These are phyloP conservation scores for Agrotis ipsilon DNA, from an alignment of 2,888 invertebrate species.

Conservation along the genomic window DNA sequence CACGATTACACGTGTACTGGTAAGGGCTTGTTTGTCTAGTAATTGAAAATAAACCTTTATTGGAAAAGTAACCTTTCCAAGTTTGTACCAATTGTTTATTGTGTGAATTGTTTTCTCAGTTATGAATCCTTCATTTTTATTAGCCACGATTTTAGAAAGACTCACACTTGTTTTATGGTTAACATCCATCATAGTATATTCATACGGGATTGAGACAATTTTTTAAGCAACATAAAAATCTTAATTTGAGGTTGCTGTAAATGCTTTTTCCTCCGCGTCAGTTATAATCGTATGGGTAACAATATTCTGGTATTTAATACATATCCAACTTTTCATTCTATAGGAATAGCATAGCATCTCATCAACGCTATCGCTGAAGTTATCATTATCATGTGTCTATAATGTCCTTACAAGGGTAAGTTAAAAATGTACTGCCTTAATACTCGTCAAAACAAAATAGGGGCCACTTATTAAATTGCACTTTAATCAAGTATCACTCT, in stretches of 20 bases:
- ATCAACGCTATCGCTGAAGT: no score
- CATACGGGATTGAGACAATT: not conserved
- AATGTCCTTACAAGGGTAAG: no score
- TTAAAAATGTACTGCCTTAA: no score
- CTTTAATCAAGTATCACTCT: no score
- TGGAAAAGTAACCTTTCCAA: not conserved
- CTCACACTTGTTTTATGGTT: not conserved
- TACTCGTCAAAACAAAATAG: no score
- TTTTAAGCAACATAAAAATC: not conserved
- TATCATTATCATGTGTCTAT: no score
- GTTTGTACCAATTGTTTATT: no score
- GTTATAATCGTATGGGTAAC: not conserved
- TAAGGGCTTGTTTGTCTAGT: constrained; percentile 20
- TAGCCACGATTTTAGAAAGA: not conserved
- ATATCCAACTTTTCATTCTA: no score
- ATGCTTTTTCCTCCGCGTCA: not conserved
- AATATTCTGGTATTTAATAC: no score
- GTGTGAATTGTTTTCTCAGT: not conserved
- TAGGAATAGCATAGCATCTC: no score
- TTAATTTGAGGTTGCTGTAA: not conserved
- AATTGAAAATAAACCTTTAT: constrained; percentile 14
- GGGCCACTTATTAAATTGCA: no score
- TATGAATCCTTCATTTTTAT: not conserved
- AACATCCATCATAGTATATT: no score
- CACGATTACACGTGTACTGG: constrained; percentile 26